Percentiles rank a stretch among this genome's conserved stretches.
Conservation (phyloP, 2,113 vertebrate genomes). For the Chionomys nivalis region DNA sequence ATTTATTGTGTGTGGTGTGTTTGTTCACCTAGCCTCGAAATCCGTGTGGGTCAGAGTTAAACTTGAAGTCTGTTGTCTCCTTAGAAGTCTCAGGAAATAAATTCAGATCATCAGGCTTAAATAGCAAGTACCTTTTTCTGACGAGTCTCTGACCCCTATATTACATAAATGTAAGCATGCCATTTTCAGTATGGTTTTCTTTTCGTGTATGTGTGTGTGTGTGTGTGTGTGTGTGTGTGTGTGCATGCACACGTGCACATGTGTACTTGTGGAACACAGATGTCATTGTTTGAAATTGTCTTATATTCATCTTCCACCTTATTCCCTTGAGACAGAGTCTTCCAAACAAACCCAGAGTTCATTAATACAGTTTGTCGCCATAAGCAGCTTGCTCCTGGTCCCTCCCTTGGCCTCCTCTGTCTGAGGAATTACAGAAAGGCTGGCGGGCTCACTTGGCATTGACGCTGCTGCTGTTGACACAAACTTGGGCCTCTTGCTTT, state of each 20-base stretch:
- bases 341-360: neutral
- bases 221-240: too few relatives aligned
- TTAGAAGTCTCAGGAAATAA: neutral
- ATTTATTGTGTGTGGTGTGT: neutral
- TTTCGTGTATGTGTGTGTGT: too few relatives aligned
- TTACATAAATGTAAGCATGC: neutral
- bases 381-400: neutral
- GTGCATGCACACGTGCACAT: fast-evolving
- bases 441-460: too few relatives aligned
- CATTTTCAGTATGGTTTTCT: neutral
- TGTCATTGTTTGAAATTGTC: too few relatives aligned
- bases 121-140: neutral
- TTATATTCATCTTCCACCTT: neutral
- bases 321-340: neutral
- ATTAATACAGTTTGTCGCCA: too few relatives aligned
- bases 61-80: neutral
- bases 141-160: too few relatives aligned
- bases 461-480: neutral
- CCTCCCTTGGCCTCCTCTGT: too few relatives aligned
- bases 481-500: neutral
- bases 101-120: neutral
- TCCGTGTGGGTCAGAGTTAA: neutral
- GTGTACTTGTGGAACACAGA: neutral
- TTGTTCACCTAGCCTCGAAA: neutral
- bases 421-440: neutral